These are phyloP conservation scores for Anisognathus igniventris DNA, from an alignment of 2,797 vertebrate genomes.

Conservation along the genomic window DNA sequence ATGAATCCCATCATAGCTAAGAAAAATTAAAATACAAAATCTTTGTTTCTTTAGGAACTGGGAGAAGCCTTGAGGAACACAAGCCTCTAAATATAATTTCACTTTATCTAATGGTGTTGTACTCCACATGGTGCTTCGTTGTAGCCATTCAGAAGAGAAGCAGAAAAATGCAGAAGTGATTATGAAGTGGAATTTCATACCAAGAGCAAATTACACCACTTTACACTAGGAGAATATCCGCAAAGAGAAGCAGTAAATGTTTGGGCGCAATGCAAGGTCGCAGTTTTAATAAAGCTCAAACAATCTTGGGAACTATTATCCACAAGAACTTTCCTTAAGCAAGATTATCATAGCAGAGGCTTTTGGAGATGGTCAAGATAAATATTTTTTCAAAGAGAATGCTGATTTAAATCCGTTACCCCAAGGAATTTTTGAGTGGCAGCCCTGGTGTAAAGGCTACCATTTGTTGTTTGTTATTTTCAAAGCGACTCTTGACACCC, in stretches of 20 bases:
- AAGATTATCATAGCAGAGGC: background rate
- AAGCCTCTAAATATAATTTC: background rate
- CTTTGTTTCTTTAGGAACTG: background rate
- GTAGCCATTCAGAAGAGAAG: slow-evolving; percentile 12
- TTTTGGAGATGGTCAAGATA: background rate
- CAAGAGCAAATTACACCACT: slow-evolving; percentile 40
- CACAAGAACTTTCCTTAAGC: background rate
- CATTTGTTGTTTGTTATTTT: background rate
- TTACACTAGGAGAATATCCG: slow-evolving; percentile 19
- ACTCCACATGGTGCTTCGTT: background rate
- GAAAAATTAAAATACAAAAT: background rate
- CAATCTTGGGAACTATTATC: background rate
- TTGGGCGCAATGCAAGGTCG: background rate
- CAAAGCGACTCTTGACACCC: background rate
- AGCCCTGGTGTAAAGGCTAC: background rate
- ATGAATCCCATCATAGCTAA: background rate
- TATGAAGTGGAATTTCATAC: slow-evolving; percentile 30
- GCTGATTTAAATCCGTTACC: background rate
- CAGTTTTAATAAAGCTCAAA: background rate
- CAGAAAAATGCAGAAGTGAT: slow-evolving; percentile 32
- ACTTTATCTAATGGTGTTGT: background rate
- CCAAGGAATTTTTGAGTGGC: background rate
- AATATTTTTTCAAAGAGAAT: background rate
- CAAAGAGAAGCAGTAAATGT: background rate
- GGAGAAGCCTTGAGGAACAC: background rate